Conservation (phyloP, 2,113 vertebrate species). For the Pagrus major region DNA sequence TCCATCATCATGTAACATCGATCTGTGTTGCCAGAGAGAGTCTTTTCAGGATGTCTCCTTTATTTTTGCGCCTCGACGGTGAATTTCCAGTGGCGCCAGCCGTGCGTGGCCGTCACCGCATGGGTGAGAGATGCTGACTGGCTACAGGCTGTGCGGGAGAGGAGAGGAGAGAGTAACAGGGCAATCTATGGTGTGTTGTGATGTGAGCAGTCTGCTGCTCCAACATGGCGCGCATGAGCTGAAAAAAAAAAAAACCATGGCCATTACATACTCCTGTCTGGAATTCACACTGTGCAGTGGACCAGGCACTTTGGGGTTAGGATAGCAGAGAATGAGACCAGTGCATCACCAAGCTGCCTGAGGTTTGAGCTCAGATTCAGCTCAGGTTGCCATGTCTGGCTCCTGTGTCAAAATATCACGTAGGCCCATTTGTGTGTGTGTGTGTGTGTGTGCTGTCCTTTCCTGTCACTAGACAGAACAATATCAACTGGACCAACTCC, state of each 20-base stretch:
- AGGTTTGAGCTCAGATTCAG: conserved; percentile 2
- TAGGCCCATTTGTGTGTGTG: conserved; percentile 28
- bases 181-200: conserved; percentile 65
- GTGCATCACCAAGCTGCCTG: conserved; percentile 21
- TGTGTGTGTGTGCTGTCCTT: conserved; percentile 18
- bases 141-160: conserved; percentile 42
- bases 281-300: conserved; percentile 64
- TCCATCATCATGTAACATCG: conserved; percentile 65
- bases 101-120: conserved; percentile 1
- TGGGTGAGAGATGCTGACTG: conserved; percentile 61
- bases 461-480: conserved; percentile 51
- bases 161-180: conserved; percentile 28
- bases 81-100: conserved; percentile 60
- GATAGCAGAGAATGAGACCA: conserved; percentile 1
- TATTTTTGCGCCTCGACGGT: conserved; percentile 16
- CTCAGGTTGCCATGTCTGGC: conserved; percentile 40
- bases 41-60: conserved; percentile 2
- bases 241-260: conserved; percentile 61
- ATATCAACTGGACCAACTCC: conserved; percentile 38
- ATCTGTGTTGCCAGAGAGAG: conserved; percentile 40
- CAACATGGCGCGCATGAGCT: conserved; percentile 80
- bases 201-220: conserved; percentile 76
- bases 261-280: conserved; percentile 76
- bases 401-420: conserved; percentile 40
- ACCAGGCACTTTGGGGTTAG: conserved; percentile 16